A percentile compares a stretch with the other conserved stretches of the same genome.
phyloP scores from a whole-genome alignment of 2,888 invertebrate species.

The Odontocolon sp. region DNA sequence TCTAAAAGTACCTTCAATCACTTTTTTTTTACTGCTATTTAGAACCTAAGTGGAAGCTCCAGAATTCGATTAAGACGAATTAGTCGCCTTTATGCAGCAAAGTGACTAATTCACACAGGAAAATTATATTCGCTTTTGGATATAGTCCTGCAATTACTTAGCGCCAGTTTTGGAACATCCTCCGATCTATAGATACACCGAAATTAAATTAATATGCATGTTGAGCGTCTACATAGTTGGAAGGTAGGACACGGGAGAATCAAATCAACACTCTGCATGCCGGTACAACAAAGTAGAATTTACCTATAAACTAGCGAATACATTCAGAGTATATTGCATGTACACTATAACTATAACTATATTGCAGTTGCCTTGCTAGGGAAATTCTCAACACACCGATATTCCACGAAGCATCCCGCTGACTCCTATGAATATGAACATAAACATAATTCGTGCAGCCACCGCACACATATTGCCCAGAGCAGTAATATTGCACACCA shows the following conservation, averaged over 20 bases:
- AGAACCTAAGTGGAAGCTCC: too few species aligned
- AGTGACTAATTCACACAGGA: too few species aligned
- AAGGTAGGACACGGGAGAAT: background rate
- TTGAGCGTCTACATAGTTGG: background rate
- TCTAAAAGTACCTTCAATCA: too few species aligned
- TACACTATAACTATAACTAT: background rate
- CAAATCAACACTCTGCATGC: background rate
- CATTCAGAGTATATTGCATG: too few species aligned
- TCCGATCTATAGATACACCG: too few species aligned
- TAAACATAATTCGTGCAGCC: background rate
- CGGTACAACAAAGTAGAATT: slow-evolving; percentile 1
- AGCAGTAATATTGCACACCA: background rate
- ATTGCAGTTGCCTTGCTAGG: background rate
- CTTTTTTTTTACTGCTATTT: too few species aligned
- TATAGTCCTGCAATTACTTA: background rate
- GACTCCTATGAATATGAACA: background rate
- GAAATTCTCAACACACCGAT: background rate
- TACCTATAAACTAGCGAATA: background rate
- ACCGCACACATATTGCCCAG: background rate
- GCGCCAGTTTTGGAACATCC: background rate
- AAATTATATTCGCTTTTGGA: too few species aligned
- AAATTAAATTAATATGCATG: slow-evolving; percentile 1
- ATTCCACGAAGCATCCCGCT: background rate
- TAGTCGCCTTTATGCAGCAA: too few species aligned
- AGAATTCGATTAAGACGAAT: too few species aligned